Evolutionary conservation across 2,797 vertebrate genomes (phyloP).

Genomic region (Myotis pilosus): DNA sequence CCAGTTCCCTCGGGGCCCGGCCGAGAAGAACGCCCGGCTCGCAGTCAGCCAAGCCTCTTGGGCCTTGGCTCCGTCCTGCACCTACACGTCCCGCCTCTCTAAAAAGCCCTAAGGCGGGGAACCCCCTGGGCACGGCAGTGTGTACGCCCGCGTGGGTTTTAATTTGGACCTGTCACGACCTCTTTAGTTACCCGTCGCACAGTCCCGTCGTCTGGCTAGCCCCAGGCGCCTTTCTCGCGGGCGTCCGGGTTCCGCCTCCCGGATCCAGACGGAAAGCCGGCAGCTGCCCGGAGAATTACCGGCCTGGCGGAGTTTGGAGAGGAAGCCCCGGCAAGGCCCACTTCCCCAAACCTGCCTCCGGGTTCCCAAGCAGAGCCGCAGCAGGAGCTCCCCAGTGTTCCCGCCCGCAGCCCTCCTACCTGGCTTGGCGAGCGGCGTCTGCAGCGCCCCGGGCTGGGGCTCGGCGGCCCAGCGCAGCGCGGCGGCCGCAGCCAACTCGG

Average conservation of each 20-base stretch:
- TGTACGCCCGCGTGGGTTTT: background rate
- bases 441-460: constrained; percentile 66
- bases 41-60: background rate
- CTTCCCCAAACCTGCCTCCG: background rate
- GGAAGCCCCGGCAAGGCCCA: background rate
- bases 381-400: background rate
- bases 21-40: background rate
- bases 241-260: background rate
- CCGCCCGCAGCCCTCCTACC: constrained; percentile 71
- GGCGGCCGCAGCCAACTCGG: constrained; percentile 72
- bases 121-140: accelerated
- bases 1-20: background rate
- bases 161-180: background rate
- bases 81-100: background rate
- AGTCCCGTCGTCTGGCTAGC: background rate
- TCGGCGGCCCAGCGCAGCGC: constrained; percentile 81
- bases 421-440: constrained; percentile 80
- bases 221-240: background rate
- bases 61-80: background rate
- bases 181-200: too few species aligned
- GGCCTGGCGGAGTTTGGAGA: accelerated
- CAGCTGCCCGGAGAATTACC: too few species aligned
- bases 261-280: background rate
- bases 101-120: background rate
- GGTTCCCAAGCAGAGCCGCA: background rate